These are phyloP conservation scores for Drosophila orosa DNA, from an alignment of 1,140 invertebrate genomes.

Conservation along the genomic window DNA sequence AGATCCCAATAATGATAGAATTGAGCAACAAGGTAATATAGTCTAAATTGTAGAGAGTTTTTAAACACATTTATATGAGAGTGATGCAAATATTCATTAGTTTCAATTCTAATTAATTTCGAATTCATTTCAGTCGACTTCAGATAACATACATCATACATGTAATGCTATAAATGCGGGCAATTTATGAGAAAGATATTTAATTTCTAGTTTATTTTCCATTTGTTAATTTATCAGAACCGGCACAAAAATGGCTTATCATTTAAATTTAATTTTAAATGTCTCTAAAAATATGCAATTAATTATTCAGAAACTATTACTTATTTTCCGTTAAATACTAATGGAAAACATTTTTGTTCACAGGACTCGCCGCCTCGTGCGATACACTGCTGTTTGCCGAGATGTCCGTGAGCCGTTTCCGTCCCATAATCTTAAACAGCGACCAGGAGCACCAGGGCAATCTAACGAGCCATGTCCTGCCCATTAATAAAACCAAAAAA, in stretches of 20 bases:
- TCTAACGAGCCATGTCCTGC: slow-evolving; percentile 50
- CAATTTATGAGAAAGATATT: neutral
- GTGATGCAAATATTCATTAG: neutral
- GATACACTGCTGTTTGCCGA: slow-evolving; percentile 81
- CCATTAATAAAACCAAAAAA: slow-evolving; percentile 6
- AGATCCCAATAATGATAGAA: slow-evolving; percentile 88
- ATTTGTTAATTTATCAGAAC: neutral
- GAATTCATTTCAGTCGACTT: slow-evolving; percentile 1
- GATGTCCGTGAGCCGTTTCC: slow-evolving; percentile 72
- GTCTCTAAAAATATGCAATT: too few relatives aligned
- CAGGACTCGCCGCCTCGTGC: slow-evolving; percentile 85
- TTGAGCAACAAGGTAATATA: slow-evolving; percentile 89
- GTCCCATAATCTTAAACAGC: slow-evolving; percentile 70
- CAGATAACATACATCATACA: neutral
- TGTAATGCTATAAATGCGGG: neutral
- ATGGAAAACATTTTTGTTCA: slow-evolving; percentile 2
- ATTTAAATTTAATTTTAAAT: neutral
- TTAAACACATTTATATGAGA: too few relatives aligned
- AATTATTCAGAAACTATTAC: too few relatives aligned
- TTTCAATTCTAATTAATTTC: neutral
- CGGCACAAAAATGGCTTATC: neutral
- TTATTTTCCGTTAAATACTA: neutral
- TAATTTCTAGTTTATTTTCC: neutral
- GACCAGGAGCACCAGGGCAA: slow-evolving; percentile 67
- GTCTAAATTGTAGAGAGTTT: neutral